These are phyloP conservation scores for Molothrus ater DNA, from an alignment of 2,797 vertebrate genomes.

Conservation along the genomic window DNA sequence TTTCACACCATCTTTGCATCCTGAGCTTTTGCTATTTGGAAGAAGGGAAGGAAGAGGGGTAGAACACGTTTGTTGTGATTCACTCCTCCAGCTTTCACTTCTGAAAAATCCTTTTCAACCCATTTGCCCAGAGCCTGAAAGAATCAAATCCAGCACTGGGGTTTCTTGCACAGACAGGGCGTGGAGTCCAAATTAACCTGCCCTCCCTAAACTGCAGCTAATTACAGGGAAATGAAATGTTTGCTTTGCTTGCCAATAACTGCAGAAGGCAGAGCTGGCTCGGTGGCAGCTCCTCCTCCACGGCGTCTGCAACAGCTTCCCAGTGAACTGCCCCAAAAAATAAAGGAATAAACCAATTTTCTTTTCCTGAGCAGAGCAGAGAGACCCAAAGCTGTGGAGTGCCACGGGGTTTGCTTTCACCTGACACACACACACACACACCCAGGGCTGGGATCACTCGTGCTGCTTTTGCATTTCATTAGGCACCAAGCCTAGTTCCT, in stretches of 20 bases:
- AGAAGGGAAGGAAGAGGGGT: neutral
- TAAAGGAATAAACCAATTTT: neutral
- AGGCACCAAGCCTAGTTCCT: conserved; percentile 53
- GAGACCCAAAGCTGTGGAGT: neutral
- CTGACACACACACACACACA: neutral
- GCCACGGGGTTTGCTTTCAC: neutral
- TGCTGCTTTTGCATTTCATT: conserved; percentile 35
- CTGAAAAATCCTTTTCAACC: neutral
- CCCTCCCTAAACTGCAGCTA: conserved; percentile 58
- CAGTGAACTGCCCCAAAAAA: neutral
- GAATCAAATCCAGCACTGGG: neutral
- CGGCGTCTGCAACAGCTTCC: conserved; percentile 8
- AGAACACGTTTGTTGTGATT: neutral
- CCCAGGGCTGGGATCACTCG: neutral
- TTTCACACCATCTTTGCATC: neutral
- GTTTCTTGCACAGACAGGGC: conserved; percentile 38
- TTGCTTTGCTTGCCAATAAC: conserved; percentile 62
- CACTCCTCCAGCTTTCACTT: neutral
- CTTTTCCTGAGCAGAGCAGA: neutral
- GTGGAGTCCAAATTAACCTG: conserved; percentile 53
- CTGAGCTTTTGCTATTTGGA: neutral
- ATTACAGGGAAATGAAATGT: conserved; percentile 65
- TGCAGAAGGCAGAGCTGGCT: conserved; percentile 25
- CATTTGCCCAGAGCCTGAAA: neutral
- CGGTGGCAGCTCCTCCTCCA: conserved; percentile 44